Conservation (phyloP, 1,140 invertebrate species). For the Bursaphelenchus mucronatus region DNA sequence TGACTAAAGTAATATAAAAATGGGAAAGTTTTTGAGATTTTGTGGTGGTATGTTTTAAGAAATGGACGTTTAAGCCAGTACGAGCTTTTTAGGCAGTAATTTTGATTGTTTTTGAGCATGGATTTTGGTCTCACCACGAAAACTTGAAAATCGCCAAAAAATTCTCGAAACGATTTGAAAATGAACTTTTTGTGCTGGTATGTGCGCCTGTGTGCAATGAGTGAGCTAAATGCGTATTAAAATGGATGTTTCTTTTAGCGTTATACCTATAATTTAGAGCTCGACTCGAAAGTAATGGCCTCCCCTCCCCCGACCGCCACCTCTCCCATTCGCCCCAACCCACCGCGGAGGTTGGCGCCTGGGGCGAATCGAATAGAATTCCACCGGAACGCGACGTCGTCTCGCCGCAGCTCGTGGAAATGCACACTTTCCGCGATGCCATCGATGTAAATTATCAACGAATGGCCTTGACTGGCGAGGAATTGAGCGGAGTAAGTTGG, state of each 20-base stretch:
- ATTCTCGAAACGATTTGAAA: too few species aligned
- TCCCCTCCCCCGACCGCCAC: not conserved
- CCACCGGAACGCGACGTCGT: conserved; percentile 13
- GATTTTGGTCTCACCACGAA: too few species aligned
- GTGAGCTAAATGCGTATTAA: too few species aligned
- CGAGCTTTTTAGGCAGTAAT: too few species aligned
- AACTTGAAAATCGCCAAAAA: too few species aligned
- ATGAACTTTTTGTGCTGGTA: too few species aligned
- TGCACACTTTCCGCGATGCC: conserved; percentile 58
- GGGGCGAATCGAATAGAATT: not conserved
- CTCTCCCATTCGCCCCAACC: not conserved
- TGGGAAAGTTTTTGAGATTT: too few species aligned
- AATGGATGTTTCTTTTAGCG: not conserved
- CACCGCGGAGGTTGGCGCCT: not conserved
- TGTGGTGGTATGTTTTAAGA: too few species aligned
- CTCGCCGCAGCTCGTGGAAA: conserved; percentile 52
- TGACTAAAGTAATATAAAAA: too few species aligned
- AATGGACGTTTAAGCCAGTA: too few species aligned
- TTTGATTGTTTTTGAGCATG: too few species aligned
- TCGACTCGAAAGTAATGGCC: not conserved
- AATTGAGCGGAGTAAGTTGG: conserved; percentile 53
- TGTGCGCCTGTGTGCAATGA: too few species aligned
- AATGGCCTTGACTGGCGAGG: conserved; percentile 60
- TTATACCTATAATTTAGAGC: not conserved
- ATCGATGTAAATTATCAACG: conserved; percentile 60